A percentile compares a stretch with the other conserved stretches of the same genome.
phyloP scores from a whole-genome alignment of 2,113 vertebrate genomes.

The Merops nubicus region DNA sequence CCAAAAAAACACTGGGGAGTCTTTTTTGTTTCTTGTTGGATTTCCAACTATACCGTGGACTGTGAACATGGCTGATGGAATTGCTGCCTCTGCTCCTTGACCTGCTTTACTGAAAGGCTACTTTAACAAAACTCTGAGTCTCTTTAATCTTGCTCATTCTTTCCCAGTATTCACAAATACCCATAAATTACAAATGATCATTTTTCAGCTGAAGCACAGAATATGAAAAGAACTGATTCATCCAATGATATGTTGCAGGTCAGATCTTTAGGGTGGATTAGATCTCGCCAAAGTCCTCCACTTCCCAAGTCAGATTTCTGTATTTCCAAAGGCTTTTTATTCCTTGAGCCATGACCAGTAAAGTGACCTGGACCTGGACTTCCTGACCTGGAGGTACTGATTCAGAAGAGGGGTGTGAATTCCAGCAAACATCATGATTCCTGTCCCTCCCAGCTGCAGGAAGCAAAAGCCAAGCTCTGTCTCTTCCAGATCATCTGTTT shows the following conservation, averaged over 20 bases:
- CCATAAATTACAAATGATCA: neutral
- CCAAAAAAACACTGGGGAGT: neutral
- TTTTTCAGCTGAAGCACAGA: neutral
- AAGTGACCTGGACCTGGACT: neutral
- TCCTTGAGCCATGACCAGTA: neutral
- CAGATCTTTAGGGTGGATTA: neutral
- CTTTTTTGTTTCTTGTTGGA: neutral
- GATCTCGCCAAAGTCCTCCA: neutral
- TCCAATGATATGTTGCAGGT: neutral
- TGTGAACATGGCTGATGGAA: neutral
- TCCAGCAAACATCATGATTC: neutral
- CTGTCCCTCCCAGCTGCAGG: neutral
- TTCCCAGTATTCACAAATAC: neutral
- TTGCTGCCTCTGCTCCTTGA: neutral
- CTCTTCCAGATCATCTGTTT: neutral
- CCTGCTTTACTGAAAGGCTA: neutral
- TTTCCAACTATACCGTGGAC: neutral
- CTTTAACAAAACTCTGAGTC: neutral
- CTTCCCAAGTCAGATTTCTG: neutral
- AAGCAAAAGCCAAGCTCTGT: neutral
- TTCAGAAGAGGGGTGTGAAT: neutral
- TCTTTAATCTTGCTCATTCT: neutral
- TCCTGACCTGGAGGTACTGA: neutral
- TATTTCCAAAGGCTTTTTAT: neutral
- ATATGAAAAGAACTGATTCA: neutral